phyloP scores from a whole-genome alignment of 2,113 vertebrate genomes.

The Xiphorhynchus elegans region DNA sequence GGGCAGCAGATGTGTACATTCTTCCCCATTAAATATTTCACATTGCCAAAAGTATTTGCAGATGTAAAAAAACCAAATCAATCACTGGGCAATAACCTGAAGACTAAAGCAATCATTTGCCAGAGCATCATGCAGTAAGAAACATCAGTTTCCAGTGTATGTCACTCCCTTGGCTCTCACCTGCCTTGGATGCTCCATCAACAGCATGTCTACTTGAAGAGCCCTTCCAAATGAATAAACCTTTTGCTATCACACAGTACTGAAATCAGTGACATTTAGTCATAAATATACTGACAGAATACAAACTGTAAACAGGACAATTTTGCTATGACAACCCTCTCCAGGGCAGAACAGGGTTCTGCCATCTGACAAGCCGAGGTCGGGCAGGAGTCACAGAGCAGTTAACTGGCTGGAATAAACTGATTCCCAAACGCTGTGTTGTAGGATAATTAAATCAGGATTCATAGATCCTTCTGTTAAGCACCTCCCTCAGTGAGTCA shows the following conservation, averaged over 20 bases:
- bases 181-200: not conserved
- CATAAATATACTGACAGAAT: not conserved
- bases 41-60: not conserved
- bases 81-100: not conserved
- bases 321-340: not conserved
- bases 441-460: not conserved
- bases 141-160: not conserved
- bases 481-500: not conserved
- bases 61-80: not conserved
- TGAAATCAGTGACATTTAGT: not conserved
- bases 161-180: not conserved
- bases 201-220: not conserved
- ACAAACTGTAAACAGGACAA: not conserved
- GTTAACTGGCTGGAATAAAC: not conserved
- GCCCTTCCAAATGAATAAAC: not conserved
- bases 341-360: not conserved
- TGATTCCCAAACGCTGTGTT: not conserved
- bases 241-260: not conserved
- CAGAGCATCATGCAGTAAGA: not conserved
- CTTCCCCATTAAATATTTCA: not conserved
- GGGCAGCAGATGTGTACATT: not conserved
- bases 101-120: not conserved
- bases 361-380: not conserved
- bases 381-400: not conserved
- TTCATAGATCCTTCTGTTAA: not conserved